phyloP scores from a whole-genome alignment of 2,888 invertebrate species.

The Alsophila aescularia region DNA sequence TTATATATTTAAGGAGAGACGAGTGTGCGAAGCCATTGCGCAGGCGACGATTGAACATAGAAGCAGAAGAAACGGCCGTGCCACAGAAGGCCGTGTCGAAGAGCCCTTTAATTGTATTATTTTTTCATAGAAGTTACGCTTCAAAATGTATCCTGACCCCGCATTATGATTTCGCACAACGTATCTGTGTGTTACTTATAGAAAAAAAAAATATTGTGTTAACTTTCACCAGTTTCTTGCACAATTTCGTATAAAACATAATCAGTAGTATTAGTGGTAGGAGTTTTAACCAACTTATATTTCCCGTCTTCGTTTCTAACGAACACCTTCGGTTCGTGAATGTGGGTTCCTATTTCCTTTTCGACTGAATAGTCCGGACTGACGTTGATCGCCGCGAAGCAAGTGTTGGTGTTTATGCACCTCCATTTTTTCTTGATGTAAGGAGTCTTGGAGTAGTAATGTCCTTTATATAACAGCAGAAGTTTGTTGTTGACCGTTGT shows the following conservation, averaged over 20 bases:
- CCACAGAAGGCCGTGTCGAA: too few relatives aligned
- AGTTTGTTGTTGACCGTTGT: constrained; percentile 55
- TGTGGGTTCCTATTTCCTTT: constrained; percentile 52
- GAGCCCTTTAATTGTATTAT: too few relatives aligned
- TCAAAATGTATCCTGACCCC: too few relatives aligned
- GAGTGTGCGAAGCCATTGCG: too few relatives aligned
- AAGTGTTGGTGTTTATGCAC: constrained; percentile 60
- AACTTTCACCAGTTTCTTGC: constrained; percentile 21
- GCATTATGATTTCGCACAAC: too few relatives aligned
- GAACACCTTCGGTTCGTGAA: constrained; percentile 51
- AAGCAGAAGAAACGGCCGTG: too few relatives aligned
- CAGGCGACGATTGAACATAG: too few relatives aligned
- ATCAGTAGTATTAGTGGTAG: constrained; percentile 32
- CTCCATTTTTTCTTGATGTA: constrained; percentile 58
- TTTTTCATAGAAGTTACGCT: too few relatives aligned
- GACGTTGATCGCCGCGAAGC: constrained; percentile 51
- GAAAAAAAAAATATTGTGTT: background rate
- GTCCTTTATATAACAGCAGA: constrained; percentile 57
- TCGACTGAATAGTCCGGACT: constrained; percentile 48
- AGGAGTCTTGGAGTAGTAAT: constrained; percentile 59
- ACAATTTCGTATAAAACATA: constrained; percentile 44
- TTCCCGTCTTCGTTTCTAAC: constrained; percentile 45
- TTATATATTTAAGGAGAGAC: too few relatives aligned
- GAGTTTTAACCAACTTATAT: constrained; percentile 41
- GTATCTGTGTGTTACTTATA: too few relatives aligned